Conservation (phyloP, 2,113 vertebrate species). For the Dipodomys stephensi region DNA sequence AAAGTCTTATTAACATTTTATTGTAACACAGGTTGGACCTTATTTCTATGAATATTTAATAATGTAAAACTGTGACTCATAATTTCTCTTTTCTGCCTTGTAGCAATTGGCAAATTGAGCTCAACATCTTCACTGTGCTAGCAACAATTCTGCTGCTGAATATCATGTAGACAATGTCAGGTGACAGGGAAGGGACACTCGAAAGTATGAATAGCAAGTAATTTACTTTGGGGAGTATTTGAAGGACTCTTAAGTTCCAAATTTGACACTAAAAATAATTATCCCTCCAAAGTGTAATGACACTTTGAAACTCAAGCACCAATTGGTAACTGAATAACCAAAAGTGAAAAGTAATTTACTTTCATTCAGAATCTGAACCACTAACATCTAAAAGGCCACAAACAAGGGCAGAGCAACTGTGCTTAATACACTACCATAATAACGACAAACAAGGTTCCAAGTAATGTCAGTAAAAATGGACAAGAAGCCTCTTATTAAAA, state of each 20-base stretch:
- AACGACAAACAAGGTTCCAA: background rate
- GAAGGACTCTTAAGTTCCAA: constrained; percentile 49
- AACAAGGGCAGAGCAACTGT: background rate
- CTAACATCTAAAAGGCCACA: background rate
- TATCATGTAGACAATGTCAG: background rate
- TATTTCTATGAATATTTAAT: constrained; percentile 64
- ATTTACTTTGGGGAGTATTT: background rate
- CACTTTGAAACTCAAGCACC: constrained; percentile 41
- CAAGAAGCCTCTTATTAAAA: background rate
- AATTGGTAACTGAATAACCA: background rate
- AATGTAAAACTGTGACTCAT: constrained; percentile 44
- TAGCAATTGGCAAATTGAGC: constrained; percentile 71
- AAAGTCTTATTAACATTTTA: constrained; percentile 68
- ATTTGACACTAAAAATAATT: background rate
- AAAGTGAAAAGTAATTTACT: background rate
- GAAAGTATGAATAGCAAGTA: background rate
- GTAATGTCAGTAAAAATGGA: background rate
- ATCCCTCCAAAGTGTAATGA: background rate
- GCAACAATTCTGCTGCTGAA: constrained; percentile 58
- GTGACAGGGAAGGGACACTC: background rate
- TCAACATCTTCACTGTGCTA: constrained; percentile 69
- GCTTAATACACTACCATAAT: background rate
- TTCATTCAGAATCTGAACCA: constrained; percentile 52
- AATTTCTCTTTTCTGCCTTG: constrained; percentile 54
- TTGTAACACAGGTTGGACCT: constrained; percentile 65